Percentiles rank a stretch among this genome's conserved stretches.
phyloP scores from a whole-genome alignment of 1,140 invertebrate genomes.

The Artemia franciscana region DNA sequence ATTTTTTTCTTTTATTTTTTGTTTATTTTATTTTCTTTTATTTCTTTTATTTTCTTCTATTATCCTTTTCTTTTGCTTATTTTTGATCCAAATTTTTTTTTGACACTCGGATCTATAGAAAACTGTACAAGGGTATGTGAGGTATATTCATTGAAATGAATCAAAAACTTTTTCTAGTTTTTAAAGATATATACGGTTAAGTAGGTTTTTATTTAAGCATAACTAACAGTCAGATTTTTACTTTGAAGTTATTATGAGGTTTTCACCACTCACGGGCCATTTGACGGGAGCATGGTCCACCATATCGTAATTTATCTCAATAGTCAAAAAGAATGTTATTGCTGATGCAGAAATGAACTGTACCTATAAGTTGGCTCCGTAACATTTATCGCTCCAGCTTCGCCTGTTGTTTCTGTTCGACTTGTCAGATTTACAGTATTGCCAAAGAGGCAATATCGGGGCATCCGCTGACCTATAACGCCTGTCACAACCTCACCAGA shows the following conservation, averaged over 20 bases:
- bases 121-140: too few relatives aligned
- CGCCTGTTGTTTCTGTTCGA: constrained; percentile 79
- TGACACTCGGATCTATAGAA: too few relatives aligned
- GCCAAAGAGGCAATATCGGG: constrained; percentile 88
- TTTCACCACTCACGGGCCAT: neutral
- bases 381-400: constrained; percentile 72
- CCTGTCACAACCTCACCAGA: constrained; percentile 87
- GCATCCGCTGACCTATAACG: constrained; percentile 88
- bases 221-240: neutral
- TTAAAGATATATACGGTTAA: neutral
- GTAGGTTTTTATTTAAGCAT: neutral
- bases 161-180: neutral
- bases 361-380: constrained; percentile 82
- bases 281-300: neutral
- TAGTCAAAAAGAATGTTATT: neutral
- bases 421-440: constrained; percentile 90
- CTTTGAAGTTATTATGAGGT: neutral
- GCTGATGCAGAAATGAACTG: constrained; percentile 13
- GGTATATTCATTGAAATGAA: too few relatives aligned
- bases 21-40: too few relatives aligned
- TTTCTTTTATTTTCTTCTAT: too few relatives aligned
- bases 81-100: too few relatives aligned
- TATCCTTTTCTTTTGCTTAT: too few relatives aligned
- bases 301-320: neutral
- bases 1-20: too few relatives aligned